phyloP scores from a whole-genome alignment of 2,888 invertebrate species.

The Polyommatus icarus region DNA sequence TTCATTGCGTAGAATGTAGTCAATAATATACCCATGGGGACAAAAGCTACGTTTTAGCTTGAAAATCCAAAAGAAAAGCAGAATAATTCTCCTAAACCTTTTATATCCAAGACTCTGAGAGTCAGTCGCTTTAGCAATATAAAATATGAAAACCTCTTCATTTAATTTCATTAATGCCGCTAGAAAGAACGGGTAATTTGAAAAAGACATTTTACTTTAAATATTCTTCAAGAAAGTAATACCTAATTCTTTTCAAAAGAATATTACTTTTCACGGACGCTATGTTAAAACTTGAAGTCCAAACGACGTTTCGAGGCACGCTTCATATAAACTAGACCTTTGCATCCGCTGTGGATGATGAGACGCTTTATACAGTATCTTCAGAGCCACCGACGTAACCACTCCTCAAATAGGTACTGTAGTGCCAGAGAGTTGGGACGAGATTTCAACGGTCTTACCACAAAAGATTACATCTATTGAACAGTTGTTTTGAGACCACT shows the following conservation, averaged over 20 bases:
- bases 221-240: background rate
- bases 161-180: background rate
- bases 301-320: background rate
- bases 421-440: too few relatives aligned
- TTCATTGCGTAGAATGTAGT: too few relatives aligned
- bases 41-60: too few relatives aligned
- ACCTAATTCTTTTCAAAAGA: background rate
- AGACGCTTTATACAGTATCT: too few relatives aligned
- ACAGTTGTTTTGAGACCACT: too few relatives aligned
- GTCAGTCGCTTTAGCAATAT: background rate
- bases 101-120: background rate
- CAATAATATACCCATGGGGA: too few relatives aligned
- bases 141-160: background rate
- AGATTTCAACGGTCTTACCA: too few relatives aligned
- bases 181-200: background rate
- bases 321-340: too few relatives aligned
- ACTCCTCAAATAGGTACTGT: too few relatives aligned
- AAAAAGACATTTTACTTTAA: background rate
- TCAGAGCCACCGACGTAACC: too few relatives aligned
- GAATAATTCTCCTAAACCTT: background rate
- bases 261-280: background rate
- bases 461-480: too few relatives aligned
- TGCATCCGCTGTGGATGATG: too few relatives aligned
- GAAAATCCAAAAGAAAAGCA: background rate
- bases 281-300: background rate